A percentile compares a stretch with the other conserved stretches of the same genome.
Evolutionary conservation across 53 echinoderm and acorn worm species (phyloP).

Genomic region (Astropecten irregularis): DNA sequence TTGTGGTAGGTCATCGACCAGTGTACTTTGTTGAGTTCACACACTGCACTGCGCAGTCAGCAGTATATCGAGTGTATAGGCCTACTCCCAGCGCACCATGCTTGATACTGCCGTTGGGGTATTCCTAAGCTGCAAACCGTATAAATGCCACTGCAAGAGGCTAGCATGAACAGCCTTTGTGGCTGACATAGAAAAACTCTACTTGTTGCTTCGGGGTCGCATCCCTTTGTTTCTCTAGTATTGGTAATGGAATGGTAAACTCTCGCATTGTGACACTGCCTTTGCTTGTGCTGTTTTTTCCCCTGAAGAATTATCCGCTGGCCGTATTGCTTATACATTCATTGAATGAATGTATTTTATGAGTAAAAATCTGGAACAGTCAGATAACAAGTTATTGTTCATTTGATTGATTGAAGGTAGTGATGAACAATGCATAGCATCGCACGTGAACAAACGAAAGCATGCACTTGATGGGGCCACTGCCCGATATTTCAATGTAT

Average conservation of each 20-base stretch:
- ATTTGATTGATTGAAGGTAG: slow-evolving; percentile 23
- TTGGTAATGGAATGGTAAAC: slow-evolving; percentile 17
- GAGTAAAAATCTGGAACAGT: slow-evolving; percentile 40
- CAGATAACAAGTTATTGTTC: slow-evolving; percentile 22
- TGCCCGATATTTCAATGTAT: slow-evolving; percentile 1
- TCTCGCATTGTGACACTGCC: slow-evolving; percentile 22
- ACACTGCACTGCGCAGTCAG: background rate
- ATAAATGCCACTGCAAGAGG: too few relatives aligned
- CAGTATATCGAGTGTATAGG: too few relatives aligned
- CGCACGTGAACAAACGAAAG: background rate
- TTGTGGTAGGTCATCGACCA: slow-evolving; percentile 41
- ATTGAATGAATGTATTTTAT: slow-evolving; percentile 6
- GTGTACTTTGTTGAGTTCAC: slow-evolving; percentile 30
- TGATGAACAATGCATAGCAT: slow-evolving; percentile 7
- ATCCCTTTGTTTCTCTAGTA: slow-evolving; percentile 33
- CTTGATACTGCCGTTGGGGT: too few relatives aligned
- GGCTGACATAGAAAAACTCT: slow-evolving; percentile 11
- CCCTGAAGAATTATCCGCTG: background rate
- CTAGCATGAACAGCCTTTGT: background rate
- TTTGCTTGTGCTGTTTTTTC: slow-evolving; percentile 4
- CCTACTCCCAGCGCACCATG: too few relatives aligned
- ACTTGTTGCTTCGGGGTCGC: slow-evolving; percentile 41
- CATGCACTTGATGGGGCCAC: background rate
- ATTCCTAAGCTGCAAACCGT: too few relatives aligned
- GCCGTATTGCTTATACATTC: slow-evolving; percentile 1